Evolutionary conservation across 1,140 invertebrate species (phyloP).

Genomic region (Solenopsis fugax): DNA sequence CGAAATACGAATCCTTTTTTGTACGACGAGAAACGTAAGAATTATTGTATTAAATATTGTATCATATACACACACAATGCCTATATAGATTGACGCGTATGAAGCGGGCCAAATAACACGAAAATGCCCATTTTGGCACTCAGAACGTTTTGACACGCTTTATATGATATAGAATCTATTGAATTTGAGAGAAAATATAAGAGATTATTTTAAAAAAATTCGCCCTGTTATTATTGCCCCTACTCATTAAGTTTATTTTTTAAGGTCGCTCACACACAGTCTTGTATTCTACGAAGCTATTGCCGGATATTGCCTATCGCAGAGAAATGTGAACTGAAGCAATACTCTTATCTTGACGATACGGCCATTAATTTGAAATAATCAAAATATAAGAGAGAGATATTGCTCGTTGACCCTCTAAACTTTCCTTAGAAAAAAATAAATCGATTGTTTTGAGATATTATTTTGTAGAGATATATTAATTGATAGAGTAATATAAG

Average conservation of each 20-base stretch:
- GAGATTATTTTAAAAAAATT: slow-evolving; percentile 83
- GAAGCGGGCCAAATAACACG: slow-evolving; percentile 27
- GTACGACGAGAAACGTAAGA: slow-evolving; percentile 71
- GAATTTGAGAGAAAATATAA: slow-evolving; percentile 83
- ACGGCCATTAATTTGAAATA: background rate
- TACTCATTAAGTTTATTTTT: background rate
- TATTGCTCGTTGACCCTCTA: background rate
- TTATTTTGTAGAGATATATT: background rate
- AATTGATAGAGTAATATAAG: background rate
- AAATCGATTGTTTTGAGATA: background rate
- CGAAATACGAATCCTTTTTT: slow-evolving; percentile 62
- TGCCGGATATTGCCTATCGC: background rate
- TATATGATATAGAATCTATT: slow-evolving; percentile 76
- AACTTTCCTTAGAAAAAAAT: background rate
- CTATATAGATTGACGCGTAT: slow-evolving; percentile 69
- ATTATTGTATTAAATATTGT: slow-evolving; percentile 82
- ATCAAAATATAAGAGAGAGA: background rate
- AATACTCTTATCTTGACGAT: slow-evolving; percentile 30
- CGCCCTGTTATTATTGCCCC: background rate
- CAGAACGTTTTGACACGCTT: slow-evolving; percentile 61
- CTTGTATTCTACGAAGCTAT: background rate
- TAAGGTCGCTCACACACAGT: background rate
- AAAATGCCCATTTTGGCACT: slow-evolving; percentile 60
- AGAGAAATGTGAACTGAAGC: background rate
- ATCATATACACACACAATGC: slow-evolving; percentile 78